A percentile compares a stretch with the other conserved stretches of the same genome.
phyloP scores from a whole-genome alignment of 2,797 vertebrate species.

The Salmo trutta region DNA sequence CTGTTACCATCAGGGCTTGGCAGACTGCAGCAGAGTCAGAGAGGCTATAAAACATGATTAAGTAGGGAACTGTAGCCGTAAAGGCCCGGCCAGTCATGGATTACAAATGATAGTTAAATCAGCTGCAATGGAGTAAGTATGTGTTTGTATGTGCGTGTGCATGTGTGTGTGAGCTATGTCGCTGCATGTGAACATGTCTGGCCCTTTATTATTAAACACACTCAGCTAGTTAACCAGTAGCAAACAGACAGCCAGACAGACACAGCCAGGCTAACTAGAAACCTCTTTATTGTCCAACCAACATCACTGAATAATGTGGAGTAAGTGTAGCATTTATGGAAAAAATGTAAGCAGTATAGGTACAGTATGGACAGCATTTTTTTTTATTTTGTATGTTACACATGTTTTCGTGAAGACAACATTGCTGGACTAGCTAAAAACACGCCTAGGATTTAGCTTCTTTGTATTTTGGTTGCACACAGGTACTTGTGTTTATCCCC shows the following conservation, averaged over 20 bases:
- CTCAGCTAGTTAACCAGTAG: too few relatives aligned
- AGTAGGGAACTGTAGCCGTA: slow-evolving; percentile 62
- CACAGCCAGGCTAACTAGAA: slow-evolving; percentile 21
- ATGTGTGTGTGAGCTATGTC: slow-evolving; percentile 15
- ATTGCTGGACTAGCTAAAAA: slow-evolving; percentile 23
- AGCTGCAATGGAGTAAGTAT: slow-evolving; percentile 21
- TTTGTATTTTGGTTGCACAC: too few relatives aligned
- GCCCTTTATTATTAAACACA: too few relatives aligned
- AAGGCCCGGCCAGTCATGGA: slow-evolving; percentile 57
- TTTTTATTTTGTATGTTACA: background rate
- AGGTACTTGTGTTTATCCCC: too few relatives aligned
- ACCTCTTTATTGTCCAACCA: background rate
- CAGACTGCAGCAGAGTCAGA: slow-evolving; percentile 48
- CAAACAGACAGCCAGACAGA: background rate
- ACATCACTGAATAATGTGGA: background rate
- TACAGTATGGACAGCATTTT: slow-evolving; percentile 35
- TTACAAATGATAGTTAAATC: slow-evolving; percentile 70
- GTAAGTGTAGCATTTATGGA: background rate
- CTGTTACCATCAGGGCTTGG: too few relatives aligned
- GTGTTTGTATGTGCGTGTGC: background rate
- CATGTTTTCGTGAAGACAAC: background rate
- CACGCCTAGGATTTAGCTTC: background rate
- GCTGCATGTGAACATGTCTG: too few relatives aligned
- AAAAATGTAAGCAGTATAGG: slow-evolving; percentile 41
- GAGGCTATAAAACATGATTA: slow-evolving; percentile 74